A percentile compares a stretch with the other conserved stretches of the same genome.
phyloP scores from a whole-genome alignment of 2,113 vertebrate species.

The Chunga burmeisteri region DNA sequence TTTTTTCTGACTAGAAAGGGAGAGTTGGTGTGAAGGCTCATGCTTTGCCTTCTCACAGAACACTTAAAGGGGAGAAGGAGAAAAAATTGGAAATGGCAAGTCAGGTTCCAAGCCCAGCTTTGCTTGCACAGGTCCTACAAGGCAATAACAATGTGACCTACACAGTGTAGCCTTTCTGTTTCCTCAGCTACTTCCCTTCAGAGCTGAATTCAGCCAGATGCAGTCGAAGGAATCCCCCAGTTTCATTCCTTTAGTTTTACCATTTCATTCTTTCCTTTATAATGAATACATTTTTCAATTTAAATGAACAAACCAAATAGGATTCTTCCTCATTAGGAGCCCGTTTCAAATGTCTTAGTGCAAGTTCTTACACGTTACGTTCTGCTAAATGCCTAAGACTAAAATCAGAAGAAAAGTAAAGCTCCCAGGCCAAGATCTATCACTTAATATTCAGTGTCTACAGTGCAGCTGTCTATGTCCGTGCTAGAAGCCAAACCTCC shows the following conservation, averaged over 20 bases:
- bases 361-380: background rate
- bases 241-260: background rate
- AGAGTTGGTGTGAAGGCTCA: background rate
- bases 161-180: background rate
- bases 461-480: accelerated
- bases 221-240: accelerated
- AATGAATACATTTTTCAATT: background rate
- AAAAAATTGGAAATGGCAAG: background rate
- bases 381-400: background rate
- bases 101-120: background rate
- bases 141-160: background rate
- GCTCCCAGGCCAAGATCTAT: background rate
- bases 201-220: background rate
- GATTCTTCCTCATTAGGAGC: accelerated
- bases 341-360: background rate
- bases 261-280: background rate
- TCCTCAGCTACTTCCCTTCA: background rate
- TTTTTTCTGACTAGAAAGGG: background rate
- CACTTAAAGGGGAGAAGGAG: background rate
- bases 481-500: background rate
- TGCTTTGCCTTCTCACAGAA: background rate
- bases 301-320: background rate
- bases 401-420: background rate
- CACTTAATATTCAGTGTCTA: background rate
- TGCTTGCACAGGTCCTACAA: background rate